Base-by-base conservation (phyloP, 2,888 invertebrate genomes). In the Drosophila nigricruria region DNA sequence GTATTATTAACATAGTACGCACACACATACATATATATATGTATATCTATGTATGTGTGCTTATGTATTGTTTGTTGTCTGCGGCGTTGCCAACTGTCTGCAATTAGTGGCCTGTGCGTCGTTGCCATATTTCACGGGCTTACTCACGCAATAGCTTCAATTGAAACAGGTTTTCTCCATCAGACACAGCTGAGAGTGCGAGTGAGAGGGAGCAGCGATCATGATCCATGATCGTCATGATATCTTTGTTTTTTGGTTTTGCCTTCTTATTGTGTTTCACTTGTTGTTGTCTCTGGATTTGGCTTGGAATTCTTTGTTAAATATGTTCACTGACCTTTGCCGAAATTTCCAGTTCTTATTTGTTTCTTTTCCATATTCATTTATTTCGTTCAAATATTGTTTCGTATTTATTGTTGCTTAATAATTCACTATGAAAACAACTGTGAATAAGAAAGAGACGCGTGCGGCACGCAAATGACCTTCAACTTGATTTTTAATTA, bases 401-500 rank as follows among this genome's bases (percentile, higher is more conserved):
- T 56, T 45, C 62, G 36, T 59, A 30, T 63, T 74, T 73, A n/a
- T 64, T 73, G 53, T 70, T 70, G 54, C 57, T 69, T 50, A 60
- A 70, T 57, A 40, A 66, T 67, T 78, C 47, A 62, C 59, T 60
- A 65, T 70, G 53, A 65, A 56, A 70, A 60, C 76, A 79, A 56
- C 61, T 79, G 71, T 70, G 54, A 27, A 32, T 40, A 43, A 32
- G 43, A 34, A 38, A 61, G 25, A 47, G 62, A 27, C 25, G 36
- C 32, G 32, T 57, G 36, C 23, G 58, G 40, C 75, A 77, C 64
- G 73, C 68, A 66, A 70, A 81, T 77, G 89, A 86, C 86, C 86
- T 86, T 86, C 90, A 86, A 86, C 86, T 86, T 86, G 90, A 86
- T 89, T 90, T 86, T 86, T 89, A 89, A 90, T 86, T 87, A 86